These are phyloP conservation scores for Fragum fragum DNA, from an alignment of 2,888 invertebrate species.

Conservation along the genomic window DNA sequence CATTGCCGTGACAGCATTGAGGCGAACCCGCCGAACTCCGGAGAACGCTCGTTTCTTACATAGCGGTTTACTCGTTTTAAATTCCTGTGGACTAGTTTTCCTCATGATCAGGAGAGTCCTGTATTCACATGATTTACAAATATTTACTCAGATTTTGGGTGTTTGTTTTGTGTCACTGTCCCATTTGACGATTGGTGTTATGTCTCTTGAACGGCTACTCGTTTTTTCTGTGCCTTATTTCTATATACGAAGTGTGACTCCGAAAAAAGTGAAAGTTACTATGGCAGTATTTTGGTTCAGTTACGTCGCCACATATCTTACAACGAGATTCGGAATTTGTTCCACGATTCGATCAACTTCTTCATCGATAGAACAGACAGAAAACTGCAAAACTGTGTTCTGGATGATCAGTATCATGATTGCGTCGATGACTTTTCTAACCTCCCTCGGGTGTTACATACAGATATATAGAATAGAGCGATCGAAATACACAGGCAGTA, in stretches of 20 bases:
- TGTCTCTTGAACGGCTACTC: constrained; percentile 48
- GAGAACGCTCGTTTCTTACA: constrained; percentile 38
- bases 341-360: not conserved
- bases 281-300: constrained; percentile 28
- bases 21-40: constrained; percentile 10
- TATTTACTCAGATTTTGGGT: constrained; percentile 36
- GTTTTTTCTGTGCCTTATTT: constrained; percentile 41
- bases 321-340: constrained; percentile 33
- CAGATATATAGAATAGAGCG: constrained; percentile 40
- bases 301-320: constrained; percentile 15
- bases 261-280: not conserved
- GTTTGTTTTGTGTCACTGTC: constrained; percentile 31
- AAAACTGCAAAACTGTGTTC: too few species aligned
- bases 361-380: constrained; percentile 34
- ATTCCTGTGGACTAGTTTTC: constrained; percentile 24
- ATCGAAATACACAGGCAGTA: too few species aligned
- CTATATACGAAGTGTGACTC: constrained; percentile 30
- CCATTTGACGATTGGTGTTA: constrained; percentile 39
- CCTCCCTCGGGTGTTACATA: constrained; percentile 23
- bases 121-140: constrained; percentile 25
- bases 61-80: constrained; percentile 40
- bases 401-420: too few species aligned
- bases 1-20: not conserved
- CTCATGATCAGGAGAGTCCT: constrained; percentile 38
- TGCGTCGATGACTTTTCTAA: not conserved